Conservation (phyloP, 2,113 vertebrate species). For the Nyctereutes procyonoides region DNA sequence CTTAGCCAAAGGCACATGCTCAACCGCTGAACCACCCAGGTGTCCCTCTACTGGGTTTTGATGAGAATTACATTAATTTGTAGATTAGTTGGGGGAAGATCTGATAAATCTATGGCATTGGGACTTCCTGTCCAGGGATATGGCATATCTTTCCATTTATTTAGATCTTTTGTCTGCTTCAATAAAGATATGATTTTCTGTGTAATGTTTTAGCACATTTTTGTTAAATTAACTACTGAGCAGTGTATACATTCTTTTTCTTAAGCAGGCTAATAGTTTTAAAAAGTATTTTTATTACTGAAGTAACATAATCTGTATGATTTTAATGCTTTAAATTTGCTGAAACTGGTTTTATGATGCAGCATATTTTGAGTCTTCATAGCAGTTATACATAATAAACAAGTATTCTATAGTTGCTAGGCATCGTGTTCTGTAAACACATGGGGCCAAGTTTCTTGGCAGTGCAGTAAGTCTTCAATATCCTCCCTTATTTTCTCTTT, state of each 20-base stretch:
- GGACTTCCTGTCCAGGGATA: not conserved
- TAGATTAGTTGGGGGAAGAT: not conserved
- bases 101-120: not conserved
- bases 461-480: not conserved
- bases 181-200: not conserved
- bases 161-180: not conserved
- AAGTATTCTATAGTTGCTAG: not conserved
- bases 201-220: not conserved
- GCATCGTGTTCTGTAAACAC: not conserved
- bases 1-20: too few relatives aligned
- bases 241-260: not conserved
- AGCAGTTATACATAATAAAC: not conserved
- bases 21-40: too few relatives aligned
- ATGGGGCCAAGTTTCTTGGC: not conserved
- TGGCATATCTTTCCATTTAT: not conserved
- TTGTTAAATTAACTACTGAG: not conserved
- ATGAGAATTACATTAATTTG: not conserved
- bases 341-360: not conserved
- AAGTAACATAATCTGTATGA: not conserved
- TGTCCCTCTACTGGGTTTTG: not conserved
- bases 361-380: not conserved
- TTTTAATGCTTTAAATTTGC: conserved; percentile 14
- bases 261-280: not conserved
- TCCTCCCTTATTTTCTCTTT: not conserved
- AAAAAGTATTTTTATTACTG: not conserved